A percentile compares a stretch with the other conserved stretches of the same genome.
Conservation (phyloP, 2,113 vertebrate species). For the Penelope pileata region DNA sequence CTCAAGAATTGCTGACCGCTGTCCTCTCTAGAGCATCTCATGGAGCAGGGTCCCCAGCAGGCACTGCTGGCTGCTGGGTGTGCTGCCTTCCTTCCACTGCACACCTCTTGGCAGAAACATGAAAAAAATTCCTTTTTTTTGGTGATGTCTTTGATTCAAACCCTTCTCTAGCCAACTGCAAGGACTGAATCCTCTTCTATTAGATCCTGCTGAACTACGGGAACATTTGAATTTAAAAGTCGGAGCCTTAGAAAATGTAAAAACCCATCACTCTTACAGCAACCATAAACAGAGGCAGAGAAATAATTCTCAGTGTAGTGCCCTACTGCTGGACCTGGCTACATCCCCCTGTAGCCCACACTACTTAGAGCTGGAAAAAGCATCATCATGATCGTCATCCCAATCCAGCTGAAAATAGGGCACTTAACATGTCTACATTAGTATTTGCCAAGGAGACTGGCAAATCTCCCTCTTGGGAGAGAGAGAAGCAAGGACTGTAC, state of each 20-base stretch:
- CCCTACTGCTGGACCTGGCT: not conserved
- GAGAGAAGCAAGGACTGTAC: not conserved
- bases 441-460: not conserved
- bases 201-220: not conserved
- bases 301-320: not conserved
- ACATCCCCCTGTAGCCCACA: not conserved
- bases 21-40: not conserved
- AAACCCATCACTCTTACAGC: not conserved
- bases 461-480: not conserved
- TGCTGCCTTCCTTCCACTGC: not conserved
- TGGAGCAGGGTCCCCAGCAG: not conserved
- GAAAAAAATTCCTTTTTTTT: not conserved
- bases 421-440: not conserved
- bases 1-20: not conserved
- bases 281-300: not conserved
- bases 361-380: not conserved
- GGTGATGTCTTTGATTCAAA: too few species aligned
- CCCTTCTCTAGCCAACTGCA: not conserved
- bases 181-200: not conserved
- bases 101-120: not conserved
- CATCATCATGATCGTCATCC: not conserved
- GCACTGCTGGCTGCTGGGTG: not conserved
- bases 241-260: not conserved
- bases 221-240: not conserved
- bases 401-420: not conserved